phyloP scores from a whole-genome alignment of 2,797 vertebrate species.

The Bufotes viridis region DNA sequence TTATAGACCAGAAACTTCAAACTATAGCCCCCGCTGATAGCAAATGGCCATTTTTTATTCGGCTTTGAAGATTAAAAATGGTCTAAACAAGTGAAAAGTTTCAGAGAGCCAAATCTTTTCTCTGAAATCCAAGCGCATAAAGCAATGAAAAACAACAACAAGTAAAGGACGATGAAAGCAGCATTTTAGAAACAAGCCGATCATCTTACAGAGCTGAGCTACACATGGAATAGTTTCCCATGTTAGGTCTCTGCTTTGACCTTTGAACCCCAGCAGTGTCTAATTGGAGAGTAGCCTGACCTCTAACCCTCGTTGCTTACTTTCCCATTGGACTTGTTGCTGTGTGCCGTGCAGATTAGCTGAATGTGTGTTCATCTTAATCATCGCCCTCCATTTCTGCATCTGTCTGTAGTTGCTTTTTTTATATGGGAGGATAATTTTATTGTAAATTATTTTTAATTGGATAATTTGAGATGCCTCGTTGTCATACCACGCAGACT shows the following conservation, averaged over 20 bases:
- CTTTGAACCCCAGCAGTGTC: slow-evolving; percentile 49
- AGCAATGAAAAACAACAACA: slow-evolving; percentile 24
- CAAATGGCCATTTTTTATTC: slow-evolving; percentile 11
- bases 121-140: not conserved
- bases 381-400: not conserved
- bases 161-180: slow-evolving; percentile 15
- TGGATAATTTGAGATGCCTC: not conserved
- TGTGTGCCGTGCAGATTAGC: slow-evolving; percentile 46
- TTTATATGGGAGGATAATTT: not conserved
- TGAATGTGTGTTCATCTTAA: slow-evolving; percentile 31
- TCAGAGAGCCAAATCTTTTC: not conserved
- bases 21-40: slow-evolving; percentile 28
- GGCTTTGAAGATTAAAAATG: slow-evolving; percentile 28
- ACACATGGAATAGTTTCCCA: slow-evolving; percentile 53
- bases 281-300: slow-evolving; percentile 54
- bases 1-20: slow-evolving; percentile 15
- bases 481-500: not conserved
- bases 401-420: slow-evolving; percentile 32
- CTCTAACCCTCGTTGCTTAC: slow-evolving; percentile 44
- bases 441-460: slow-evolving; percentile 25
- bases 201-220: slow-evolving; percentile 29
- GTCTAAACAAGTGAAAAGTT: slow-evolving; percentile 17
- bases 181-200: slow-evolving; percentile 6
- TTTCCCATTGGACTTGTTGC: slow-evolving; percentile 52
- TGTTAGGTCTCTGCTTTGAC: slow-evolving; percentile 26